A percentile compares a stretch with the other conserved stretches of the same genome.
Evolutionary conservation across 2,113 vertebrate genomes (phyloP).

Genomic region (Axis porcinus): DNA sequence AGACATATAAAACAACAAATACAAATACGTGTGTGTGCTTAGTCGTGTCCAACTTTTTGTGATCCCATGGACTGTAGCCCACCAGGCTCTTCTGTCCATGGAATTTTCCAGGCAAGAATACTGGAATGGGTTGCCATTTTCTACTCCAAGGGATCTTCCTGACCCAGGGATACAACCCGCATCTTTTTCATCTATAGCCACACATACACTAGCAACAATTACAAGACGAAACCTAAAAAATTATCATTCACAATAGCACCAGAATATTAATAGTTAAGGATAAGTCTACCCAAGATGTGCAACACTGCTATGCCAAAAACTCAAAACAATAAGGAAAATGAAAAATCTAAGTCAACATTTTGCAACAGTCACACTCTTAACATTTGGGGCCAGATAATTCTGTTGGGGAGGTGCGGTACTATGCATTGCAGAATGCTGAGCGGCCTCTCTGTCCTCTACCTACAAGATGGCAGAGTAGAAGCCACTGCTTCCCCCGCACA

Average conservation of each 20-base stretch:
- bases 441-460: background rate
- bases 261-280: background rate
- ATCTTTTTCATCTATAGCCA: background rate
- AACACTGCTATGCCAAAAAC: background rate
- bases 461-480: background rate
- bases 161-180: background rate
- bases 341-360: background rate
- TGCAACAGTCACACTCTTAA: background rate
- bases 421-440: background rate
- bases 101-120: background rate
- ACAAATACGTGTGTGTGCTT: background rate
- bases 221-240: background rate
- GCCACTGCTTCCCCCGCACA: background rate
- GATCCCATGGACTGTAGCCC: background rate
- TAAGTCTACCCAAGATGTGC: background rate
- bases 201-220: background rate
- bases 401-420: background rate
- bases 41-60: background rate
- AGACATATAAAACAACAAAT: background rate
- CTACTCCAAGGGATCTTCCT: background rate
- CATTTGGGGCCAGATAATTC: background rate
- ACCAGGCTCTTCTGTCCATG: background rate
- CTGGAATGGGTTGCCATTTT: background rate
- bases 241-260: background rate
- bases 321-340: background rate